Conservation (phyloP, 2,888 invertebrate species). For the Melinaea marsaeus region DNA sequence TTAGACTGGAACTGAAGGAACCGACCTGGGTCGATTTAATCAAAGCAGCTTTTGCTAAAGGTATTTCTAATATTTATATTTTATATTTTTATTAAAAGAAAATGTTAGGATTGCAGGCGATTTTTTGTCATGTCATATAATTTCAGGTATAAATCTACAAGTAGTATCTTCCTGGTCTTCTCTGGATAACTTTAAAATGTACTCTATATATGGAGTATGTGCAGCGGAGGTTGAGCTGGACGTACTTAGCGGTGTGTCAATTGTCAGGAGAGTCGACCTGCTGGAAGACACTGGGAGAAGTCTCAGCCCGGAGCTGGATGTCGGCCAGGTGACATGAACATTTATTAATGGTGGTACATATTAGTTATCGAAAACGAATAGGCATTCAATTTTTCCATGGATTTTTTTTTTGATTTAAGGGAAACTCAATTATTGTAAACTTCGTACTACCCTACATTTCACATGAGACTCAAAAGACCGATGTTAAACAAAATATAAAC, state of each 20-base stretch:
- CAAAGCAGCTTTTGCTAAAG: conserved; percentile 64
- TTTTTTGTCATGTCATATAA: conserved; percentile 2
- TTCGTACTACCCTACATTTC: too few relatives aligned
- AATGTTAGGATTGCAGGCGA: too few relatives aligned
- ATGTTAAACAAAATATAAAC: too few relatives aligned
- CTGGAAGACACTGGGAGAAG: conserved; percentile 83
- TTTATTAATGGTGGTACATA: too few relatives aligned
- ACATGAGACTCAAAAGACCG: too few relatives aligned
- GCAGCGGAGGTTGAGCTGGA: conserved; percentile 84
- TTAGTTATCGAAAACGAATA: too few relatives aligned
- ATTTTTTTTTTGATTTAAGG: too few relatives aligned
- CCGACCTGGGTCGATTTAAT: conserved; percentile 75
- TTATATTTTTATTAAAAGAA: too few relatives aligned
- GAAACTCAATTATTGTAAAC: too few relatives aligned
- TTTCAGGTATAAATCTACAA: conserved; percentile 73
- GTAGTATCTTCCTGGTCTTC: conserved; percentile 68
- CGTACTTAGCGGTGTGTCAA: conserved; percentile 82
- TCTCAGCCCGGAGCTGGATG: conserved; percentile 81
- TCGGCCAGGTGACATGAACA: conserved; percentile 79
- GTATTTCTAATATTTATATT: conserved; percentile 33
- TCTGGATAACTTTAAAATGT: conserved; percentile 53
- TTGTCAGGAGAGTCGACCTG: conserved; percentile 79
- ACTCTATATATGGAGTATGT: conserved; percentile 79
- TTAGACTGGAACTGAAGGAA: conserved; percentile 54
- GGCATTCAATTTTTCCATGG: too few relatives aligned